Conservation (phyloP, 2,113 vertebrate genomes). For the Microtus ochrogaster region DNA sequence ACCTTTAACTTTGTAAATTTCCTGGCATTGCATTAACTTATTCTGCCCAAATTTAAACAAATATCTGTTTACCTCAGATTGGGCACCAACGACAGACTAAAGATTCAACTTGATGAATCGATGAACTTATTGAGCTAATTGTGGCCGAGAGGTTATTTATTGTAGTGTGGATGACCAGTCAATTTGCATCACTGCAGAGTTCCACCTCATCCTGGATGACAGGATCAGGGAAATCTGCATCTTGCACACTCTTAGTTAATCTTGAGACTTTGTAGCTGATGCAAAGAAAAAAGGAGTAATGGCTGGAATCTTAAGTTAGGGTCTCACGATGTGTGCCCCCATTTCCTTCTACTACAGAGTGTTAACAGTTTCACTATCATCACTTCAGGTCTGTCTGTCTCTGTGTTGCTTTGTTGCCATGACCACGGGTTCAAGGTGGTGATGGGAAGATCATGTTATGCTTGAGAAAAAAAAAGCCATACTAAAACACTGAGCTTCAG, state of each 20-base stretch:
- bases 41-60: background rate
- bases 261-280: background rate
- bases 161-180: background rate
- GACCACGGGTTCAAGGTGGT: background rate
- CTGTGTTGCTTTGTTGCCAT: background rate
- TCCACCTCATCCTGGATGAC: background rate
- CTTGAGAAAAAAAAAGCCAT: background rate
- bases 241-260: background rate
- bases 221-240: background rate
- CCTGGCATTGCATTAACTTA: background rate
- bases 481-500: background rate
- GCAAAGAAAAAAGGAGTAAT: background rate
- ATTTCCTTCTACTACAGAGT: background rate
- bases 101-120: background rate
- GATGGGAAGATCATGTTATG: background rate
- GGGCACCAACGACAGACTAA: background rate
- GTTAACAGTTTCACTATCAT: background rate
- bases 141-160: background rate
- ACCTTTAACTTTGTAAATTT: background rate
- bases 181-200: background rate
- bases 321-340: too few relatives aligned
- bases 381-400: background rate
- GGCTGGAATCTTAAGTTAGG: background rate
- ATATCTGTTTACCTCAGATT: background rate
- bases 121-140: background rate